These are phyloP conservation scores for Philaethria dido DNA, from an alignment of 2,888 invertebrate genomes.

Conservation along the genomic window DNA sequence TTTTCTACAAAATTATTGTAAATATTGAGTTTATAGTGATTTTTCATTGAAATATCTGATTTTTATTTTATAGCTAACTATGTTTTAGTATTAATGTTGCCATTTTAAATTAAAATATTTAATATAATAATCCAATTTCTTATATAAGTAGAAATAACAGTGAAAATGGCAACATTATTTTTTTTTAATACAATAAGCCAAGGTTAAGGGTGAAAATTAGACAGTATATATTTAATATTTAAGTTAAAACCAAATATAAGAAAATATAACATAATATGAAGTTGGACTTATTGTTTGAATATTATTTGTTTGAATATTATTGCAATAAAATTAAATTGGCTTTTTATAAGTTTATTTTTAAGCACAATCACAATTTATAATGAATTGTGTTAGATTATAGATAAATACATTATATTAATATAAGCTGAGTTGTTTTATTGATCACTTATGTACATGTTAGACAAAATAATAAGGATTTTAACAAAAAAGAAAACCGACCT, in stretches of 20 bases:
- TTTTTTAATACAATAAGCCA: background rate
- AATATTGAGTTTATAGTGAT: background rate
- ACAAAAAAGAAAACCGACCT: too few species aligned
- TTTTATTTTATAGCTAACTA: background rate
- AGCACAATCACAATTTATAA: constrained; percentile 21
- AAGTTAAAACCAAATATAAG: constrained; percentile 16
- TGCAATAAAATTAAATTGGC: constrained; percentile 14
- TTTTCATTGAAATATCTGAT: constrained; percentile 6
- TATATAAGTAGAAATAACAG: background rate
- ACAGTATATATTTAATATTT: background rate
- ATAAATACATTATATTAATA: constrained; percentile 21
- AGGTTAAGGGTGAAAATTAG: constrained; percentile 16
- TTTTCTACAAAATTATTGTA: constrained; percentile 1
- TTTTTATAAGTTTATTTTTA: constrained; percentile 14
- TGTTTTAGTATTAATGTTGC: constrained; percentile 8
- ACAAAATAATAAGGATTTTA: too few species aligned
- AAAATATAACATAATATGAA: background rate
- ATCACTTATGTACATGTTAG: too few species aligned
- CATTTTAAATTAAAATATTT: background rate
- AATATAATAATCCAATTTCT: background rate
- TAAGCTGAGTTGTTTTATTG: constrained; percentile 5
- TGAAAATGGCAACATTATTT: constrained; percentile 10
- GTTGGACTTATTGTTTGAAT: background rate
- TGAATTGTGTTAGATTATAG: constrained; percentile 2
- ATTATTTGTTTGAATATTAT: background rate